Conservation (phyloP, 2,888 invertebrate genomes). For the Lasioglossum pauxillum region DNA sequence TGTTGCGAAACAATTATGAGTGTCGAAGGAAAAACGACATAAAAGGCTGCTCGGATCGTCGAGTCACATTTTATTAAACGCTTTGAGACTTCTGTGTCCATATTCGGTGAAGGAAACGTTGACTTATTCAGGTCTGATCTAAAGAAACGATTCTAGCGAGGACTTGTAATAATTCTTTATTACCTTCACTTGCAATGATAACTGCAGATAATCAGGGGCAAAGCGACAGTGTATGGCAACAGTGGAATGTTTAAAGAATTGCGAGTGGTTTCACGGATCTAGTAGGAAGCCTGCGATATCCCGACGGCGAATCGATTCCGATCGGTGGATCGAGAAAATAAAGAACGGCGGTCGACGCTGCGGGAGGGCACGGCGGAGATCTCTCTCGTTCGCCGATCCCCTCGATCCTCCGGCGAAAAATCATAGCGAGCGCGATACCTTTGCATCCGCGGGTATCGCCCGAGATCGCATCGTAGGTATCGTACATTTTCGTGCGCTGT, state of each 20-base stretch:
- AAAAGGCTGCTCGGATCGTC: neutral
- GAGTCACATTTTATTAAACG: neutral
- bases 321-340: slow-evolving; percentile 25
- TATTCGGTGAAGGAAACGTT: too few species aligned
- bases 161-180: neutral
- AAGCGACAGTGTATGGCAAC: neutral
- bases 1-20: neutral
- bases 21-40: neutral
- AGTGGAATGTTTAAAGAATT: neutral
- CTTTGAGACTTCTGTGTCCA: too few species aligned
- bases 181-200: neutral
- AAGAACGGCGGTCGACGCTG: slow-evolving; percentile 34
- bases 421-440: slow-evolving; percentile 21
- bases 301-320: slow-evolving; percentile 1
- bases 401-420: slow-evolving; percentile 21
- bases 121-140: too few species aligned
- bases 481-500: slow-evolving; percentile 44
- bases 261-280: neutral
- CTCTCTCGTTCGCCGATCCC: slow-evolving; percentile 43
- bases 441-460: slow-evolving; percentile 15
- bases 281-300: neutral
- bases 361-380: slow-evolving; percentile 35
- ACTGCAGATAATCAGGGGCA: neutral
- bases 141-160: neutral
- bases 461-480: slow-evolving; percentile 40